Evolutionary conservation across 2,888 invertebrate genomes (phyloP), one percentile per base, ranked within the genome.

Genomic region (Euphydryas editha): DNA sequence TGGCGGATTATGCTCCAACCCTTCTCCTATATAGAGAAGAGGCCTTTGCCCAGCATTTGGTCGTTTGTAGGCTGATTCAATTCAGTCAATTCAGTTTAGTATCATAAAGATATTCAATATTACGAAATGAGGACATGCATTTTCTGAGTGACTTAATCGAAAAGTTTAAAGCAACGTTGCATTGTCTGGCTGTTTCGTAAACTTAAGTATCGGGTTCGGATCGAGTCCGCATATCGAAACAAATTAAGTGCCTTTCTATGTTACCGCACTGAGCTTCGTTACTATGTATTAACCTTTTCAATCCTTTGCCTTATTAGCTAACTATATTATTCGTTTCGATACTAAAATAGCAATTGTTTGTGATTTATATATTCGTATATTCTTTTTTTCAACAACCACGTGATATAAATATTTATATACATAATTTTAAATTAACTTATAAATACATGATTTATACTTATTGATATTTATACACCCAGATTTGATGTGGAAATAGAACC

Each of bases 181-280:
- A 49, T 57, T 57, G 30, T 62, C 37, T 37, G 37, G 10, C 30
- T 36, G 30, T 10, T n/a, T 54, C 54, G 54, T 54, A 36, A 11
- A 54, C 30, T 54, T 57, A 39, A 39, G 57, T 20, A 57, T 57
- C 24, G 47, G 10, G 47, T 47, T 62, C 58, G 54, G 60, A 68
- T 65, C 46, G 65, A 58, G 39, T 68, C 58, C 58, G 65, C 68
- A 68, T 65, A 65, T 58, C 60, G 65, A 65, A 68, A 39, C 60
- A 68, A 65, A 65, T 65, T 54, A 65, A 68, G 67, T 68, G 67
- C 57, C 59, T 17, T 67, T 64, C 64, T 64, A 37, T 67, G 67
- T 67, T 56, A 62, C 62, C 62, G 62, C 62, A 62, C 57, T 18
- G 57, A 46, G 49, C 39, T 57, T 62, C 62, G 57, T 54, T 54